Percentiles rank a stretch among this genome's conserved stretches.
Conservation (phyloP, 2,113 vertebrate genomes). For the mouse (Mus musculus) region DNA sequence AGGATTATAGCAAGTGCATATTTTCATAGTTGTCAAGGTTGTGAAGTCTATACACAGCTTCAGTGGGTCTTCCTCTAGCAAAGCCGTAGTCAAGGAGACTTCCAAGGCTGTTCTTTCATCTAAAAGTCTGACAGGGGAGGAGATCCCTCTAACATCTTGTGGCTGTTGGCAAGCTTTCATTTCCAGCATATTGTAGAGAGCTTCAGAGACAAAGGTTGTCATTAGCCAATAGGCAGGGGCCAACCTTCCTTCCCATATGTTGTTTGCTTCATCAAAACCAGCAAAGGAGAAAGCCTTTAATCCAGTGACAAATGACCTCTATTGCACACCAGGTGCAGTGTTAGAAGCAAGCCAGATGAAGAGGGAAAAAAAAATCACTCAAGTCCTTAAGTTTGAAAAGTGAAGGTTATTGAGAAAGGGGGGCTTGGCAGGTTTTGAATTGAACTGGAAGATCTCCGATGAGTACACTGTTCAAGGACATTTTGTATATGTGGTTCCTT, state of each 20-base stretch:
- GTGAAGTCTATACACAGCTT: background rate
- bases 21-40: background rate
- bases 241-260: background rate
- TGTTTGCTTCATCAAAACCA: background rate
- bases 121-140: background rate
- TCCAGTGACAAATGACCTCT: background rate
- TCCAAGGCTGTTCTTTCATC: background rate
- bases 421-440: background rate
- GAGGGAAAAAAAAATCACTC: background rate
- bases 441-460: background rate
- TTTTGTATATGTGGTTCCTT: background rate
- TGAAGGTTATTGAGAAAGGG: accelerated
- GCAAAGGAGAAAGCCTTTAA: background rate
- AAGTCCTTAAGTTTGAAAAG: background rate
- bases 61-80: background rate
- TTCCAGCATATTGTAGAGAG: background rate
- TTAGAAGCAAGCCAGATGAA: background rate
- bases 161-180: background rate
- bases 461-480: background rate
- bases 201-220: background rate
- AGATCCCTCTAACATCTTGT: background rate
- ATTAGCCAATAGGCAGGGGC: background rate
- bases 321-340: background rate
- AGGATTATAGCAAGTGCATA: background rate
- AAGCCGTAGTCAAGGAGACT: background rate